A percentile compares a stretch with the other conserved stretches of the same genome.
Evolutionary conservation across 2,113 vertebrate species (phyloP).

Genomic region (Hyla sarda): DNA sequence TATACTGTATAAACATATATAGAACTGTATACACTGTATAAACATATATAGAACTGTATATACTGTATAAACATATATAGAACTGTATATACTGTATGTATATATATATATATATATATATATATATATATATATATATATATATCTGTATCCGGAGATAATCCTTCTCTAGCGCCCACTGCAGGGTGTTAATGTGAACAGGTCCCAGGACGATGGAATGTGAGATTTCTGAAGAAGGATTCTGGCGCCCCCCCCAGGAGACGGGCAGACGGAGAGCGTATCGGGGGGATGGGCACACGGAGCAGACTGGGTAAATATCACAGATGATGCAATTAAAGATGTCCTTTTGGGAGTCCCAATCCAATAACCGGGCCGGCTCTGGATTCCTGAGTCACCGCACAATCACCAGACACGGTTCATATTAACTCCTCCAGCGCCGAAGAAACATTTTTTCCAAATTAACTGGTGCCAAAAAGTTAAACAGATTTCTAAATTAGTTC

Average conservation of each 20-base stretch:
- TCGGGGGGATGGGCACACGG: constrained; percentile 42
- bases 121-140: no score
- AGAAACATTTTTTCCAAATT: no score
- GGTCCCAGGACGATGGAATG: not conserved
- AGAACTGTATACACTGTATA: not conserved
- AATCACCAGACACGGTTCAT: constrained; percentile 7
- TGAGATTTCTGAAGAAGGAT: constrained; percentile 16
- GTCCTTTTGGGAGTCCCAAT: constrained; percentile 53
- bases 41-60: no score
- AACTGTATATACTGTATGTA: no score
- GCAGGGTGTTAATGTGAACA: not conserved
- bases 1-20: not conserved
- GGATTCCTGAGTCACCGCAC: constrained; percentile 35
- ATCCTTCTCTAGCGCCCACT: not conserved
- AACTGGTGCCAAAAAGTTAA: no score
- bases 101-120: no score
- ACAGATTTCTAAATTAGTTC: no score
- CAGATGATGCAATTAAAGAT: constrained; percentile 53
- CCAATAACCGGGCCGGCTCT: constrained; percentile 45
- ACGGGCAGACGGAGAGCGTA: constrained; percentile 23
- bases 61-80: no score
- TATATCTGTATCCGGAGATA: not conserved
- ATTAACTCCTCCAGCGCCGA: constrained; percentile 33
- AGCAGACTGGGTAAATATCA: constrained; percentile 50
- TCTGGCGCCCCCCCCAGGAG: not conserved